A percentile compares a stretch with the other conserved stretches of the same genome.
These are phyloP conservation scores for Dasysyrphus tricinctus DNA, from an alignment of 2,888 invertebrate genomes.

Conservation along the genomic window DNA sequence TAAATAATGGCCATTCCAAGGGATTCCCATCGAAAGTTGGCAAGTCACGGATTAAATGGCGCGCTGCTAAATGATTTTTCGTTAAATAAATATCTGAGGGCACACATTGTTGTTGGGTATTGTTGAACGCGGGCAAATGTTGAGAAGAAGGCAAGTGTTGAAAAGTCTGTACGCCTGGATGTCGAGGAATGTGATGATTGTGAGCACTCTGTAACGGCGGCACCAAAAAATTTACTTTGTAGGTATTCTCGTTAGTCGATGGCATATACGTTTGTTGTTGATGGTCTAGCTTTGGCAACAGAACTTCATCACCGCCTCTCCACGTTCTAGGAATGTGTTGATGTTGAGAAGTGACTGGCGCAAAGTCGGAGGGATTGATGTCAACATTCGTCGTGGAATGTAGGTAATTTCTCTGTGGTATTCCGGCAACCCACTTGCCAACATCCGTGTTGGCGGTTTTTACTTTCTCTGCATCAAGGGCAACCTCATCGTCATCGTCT, in stretches of 20 bases:
- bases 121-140: background rate
- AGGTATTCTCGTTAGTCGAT: no score
- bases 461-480: background rate
- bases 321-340: no score
- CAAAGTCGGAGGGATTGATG: background rate
- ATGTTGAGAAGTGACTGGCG: background rate
- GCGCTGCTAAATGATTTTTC: slow-evolving; percentile 26
- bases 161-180: no score
- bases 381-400: slow-evolving; percentile 15
- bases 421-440: background rate
- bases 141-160: no score
- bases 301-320: no score
- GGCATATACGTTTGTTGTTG: no score
- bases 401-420: background rate
- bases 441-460: background rate
- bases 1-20: slow-evolving; percentile 28
- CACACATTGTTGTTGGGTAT: background rate
- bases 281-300: no score
- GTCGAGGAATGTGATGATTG: background rate
- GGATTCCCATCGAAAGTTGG: slow-evolving; percentile 20
- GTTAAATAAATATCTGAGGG: slow-evolving; percentile 11
- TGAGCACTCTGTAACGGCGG: no score
- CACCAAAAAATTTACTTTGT: no score
- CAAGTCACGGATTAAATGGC: slow-evolving; percentile 1
- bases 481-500: background rate